Percentiles rank a stretch among this genome's conserved stretches.
phyloP scores from a whole-genome alignment of 2,797 vertebrate genomes.

The Melanogrammus aeglefinus region DNA sequence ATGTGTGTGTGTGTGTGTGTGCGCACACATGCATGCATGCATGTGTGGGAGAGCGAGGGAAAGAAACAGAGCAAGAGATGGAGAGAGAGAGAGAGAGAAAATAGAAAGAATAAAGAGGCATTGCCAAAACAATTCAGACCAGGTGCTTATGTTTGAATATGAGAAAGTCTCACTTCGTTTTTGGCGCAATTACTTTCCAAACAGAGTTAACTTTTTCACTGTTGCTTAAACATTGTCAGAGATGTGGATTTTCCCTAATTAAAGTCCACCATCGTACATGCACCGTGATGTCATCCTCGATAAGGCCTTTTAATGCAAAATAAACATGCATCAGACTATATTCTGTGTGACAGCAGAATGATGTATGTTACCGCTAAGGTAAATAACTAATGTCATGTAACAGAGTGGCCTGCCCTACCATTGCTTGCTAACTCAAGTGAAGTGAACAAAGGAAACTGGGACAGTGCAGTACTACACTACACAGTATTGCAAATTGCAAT shows the following conservation, averaged over 20 bases:
- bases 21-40: constrained; percentile 19
- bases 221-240: not conserved
- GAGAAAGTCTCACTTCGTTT: not conserved
- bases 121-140: constrained; percentile 4
- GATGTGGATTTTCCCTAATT: not conserved
- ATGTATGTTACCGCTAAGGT: not conserved
- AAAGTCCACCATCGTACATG: not conserved
- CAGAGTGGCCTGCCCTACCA: not conserved
- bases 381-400: not conserved
- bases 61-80: constrained; percentile 9
- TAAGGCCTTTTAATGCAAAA: not conserved
- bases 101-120: constrained; percentile 1
- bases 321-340: not conserved
- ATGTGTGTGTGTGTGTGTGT: constrained; percentile 18
- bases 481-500: not conserved
- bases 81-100: constrained; percentile 17
- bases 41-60: constrained; percentile 17
- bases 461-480: not conserved
- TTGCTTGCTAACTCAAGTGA: not conserved
- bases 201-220: not conserved
- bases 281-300: not conserved
- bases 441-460: too few relatives aligned
- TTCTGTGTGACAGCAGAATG: not conserved
- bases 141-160: not conserved
- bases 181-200: not conserved